Evolutionary conservation across 2,113 vertebrate species (phyloP), one percentile per base, ranked within the genome.

Genomic region (Rutilus rutilus): DNA sequence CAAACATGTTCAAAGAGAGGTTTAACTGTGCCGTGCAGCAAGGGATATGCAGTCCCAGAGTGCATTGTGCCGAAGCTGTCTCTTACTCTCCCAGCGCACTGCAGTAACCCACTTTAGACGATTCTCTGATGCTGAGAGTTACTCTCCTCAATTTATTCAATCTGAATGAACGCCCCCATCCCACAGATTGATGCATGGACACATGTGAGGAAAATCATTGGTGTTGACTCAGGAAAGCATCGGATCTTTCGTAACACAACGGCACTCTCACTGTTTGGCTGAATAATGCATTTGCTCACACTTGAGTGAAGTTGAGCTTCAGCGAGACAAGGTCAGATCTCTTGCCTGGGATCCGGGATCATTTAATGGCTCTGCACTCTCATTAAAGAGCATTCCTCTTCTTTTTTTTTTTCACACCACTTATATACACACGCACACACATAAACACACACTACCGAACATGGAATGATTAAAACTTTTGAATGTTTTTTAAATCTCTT

Each of bases 1-100:
- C 73, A 80, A 67, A 39, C 25, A 64, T 42, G 77, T 85, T 82
- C 59, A 84, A 85, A 74, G 79, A 85, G 77, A 42, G 69, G 80
- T 87, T 89, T 85, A 82, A 83, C 33, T 67, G 79, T 85, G 62
- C 30, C 42, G 4, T 78, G 75, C 64, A 42, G n/a, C 30, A n/a
- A 65, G 47, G 75, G 79, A 82, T 65, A 47, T 30, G 39, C 42
- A n/a, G 59, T 25, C 59, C 27, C 57, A 83, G 30, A 54, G 47
- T 59, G 73, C 12, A 83, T 86, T 82, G 36, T 80, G 36, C 52
- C 23, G 42, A 83, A 62, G 60, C 64, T 75, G 23, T 54, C 36
- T 86, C 11, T 64, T 64, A 8, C 65, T 80, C 76, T 36, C 52
- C 50, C 62, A 73, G 77, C 17, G 12, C 47, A 47, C 75, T 4